Conservation (phyloP, 2,797 vertebrate genomes). For the Rallus crepitans region DNA sequence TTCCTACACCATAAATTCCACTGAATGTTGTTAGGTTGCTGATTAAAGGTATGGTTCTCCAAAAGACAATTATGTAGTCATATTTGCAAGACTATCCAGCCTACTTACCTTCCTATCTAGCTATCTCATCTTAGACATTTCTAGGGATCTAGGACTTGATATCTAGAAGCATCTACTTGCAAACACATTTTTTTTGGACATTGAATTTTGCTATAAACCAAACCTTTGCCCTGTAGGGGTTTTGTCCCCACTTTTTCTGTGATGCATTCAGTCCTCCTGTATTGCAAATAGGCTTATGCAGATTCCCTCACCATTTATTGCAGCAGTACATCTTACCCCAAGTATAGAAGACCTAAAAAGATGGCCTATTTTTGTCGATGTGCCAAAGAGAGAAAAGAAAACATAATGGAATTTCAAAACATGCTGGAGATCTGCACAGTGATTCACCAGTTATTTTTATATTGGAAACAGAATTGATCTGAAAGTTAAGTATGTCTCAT, state of each 20-base stretch:
- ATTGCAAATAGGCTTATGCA: not conserved
- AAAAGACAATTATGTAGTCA: not conserved
- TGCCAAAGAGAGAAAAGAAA: constrained; percentile 55
- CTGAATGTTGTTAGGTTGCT: accelerated
- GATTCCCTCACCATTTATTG: constrained; percentile 46
- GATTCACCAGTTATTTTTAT: constrained; percentile 73
- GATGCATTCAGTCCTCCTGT: not conserved
- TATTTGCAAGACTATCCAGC: not conserved
- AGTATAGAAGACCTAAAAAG: constrained; percentile 36
- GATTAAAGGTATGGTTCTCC: not conserved
- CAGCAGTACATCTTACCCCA: constrained; percentile 20
- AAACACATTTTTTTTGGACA: not conserved
- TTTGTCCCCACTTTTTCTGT: not conserved
- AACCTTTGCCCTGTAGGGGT: not conserved
- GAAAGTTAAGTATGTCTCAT: constrained; percentile 19
- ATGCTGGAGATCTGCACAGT: constrained; percentile 65
- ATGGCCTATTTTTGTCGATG: constrained; percentile 45
- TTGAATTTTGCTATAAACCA: constrained; percentile 12
- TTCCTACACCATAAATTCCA: not conserved
- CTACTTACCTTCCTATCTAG: not conserved
- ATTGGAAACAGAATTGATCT: constrained; percentile 47
- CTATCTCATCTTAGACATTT: not conserved
- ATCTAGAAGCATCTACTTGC: not conserved
- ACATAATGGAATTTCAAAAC: constrained; percentile 55
- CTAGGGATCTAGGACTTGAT: not conserved